A percentile compares a stretch with the other conserved stretches of the same genome.
phyloP scores from a whole-genome alignment of 2,113 vertebrate genomes.

The Sakesphorus luctuosus region DNA sequence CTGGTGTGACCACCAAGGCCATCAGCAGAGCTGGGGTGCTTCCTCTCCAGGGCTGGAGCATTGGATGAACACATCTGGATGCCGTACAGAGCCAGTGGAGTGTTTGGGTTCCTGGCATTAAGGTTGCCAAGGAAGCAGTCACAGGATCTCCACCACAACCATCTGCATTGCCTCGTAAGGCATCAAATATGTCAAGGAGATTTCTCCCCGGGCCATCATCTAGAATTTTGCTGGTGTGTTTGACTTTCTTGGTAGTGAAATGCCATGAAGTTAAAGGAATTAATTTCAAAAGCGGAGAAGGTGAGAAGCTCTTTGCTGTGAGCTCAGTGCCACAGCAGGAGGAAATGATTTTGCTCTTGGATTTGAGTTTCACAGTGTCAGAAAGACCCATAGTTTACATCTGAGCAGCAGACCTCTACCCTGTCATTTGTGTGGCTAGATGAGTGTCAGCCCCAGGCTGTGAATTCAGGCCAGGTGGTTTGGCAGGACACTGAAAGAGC shows the following conservation, averaged over 20 bases:
- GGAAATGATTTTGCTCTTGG: not conserved
- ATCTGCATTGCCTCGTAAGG: not conserved
- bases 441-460: not conserved
- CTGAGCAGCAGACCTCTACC: not conserved
- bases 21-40: not conserved
- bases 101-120: not conserved
- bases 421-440: not conserved
- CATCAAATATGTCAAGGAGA: not conserved
- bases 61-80: accelerated
- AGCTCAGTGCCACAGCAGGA: not conserved
- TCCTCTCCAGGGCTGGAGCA: not conserved
- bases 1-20: not conserved
- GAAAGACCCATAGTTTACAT: not conserved
- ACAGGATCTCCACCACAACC: not conserved
- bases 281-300: not conserved
- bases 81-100: not conserved
- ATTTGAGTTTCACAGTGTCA: not conserved
- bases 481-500: not conserved
- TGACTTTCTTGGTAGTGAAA: not conserved
- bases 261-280: not conserved
- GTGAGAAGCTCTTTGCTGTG: not conserved
- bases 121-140: constrained; percentile 10
- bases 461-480: not conserved
- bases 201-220: not conserved
- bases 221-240: not conserved